A percentile compares a stretch with the other conserved stretches of the same genome.
phyloP scores from a whole-genome alignment of 2,797 vertebrate genomes.

The Nasua narica region DNA sequence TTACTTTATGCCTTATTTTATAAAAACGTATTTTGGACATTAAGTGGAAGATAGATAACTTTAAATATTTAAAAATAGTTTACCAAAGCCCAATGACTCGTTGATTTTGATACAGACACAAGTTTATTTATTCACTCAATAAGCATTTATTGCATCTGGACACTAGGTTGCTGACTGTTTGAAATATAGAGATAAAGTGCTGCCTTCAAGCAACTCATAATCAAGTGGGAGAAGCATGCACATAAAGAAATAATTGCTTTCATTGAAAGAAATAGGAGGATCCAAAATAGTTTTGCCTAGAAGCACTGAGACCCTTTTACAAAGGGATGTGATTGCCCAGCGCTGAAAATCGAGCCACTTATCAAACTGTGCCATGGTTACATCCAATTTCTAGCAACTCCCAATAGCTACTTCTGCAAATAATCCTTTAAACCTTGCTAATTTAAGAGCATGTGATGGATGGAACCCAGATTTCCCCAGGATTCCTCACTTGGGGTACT shows the following conservation, averaged over 20 bases:
- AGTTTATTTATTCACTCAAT: background rate
- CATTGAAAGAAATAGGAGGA: background rate
- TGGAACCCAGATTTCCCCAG: background rate
- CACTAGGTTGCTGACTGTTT: background rate
- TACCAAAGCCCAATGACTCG: background rate
- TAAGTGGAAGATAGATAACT: background rate
- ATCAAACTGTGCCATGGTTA: background rate
- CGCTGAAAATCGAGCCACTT: background rate
- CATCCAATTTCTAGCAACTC: background rate
- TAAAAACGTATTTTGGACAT: background rate
- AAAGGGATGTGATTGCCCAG: background rate
- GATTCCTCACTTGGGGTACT: background rate
- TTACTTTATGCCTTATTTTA: background rate
- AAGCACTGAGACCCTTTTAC: background rate
- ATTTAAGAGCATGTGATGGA: background rate
- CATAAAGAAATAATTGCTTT: background rate
- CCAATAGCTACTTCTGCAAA: background rate
- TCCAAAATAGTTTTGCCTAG: background rate
- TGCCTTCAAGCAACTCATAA: background rate
- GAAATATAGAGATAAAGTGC: background rate
- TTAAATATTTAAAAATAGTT: constrained; percentile 50
- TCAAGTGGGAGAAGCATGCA: background rate
- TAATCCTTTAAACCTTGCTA: background rate
- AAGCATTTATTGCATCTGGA: background rate
- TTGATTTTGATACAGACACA: constrained; percentile 12